phyloP scores from a whole-genome alignment of 2,888 invertebrate genomes.

The Eupeodes luniger region DNA sequence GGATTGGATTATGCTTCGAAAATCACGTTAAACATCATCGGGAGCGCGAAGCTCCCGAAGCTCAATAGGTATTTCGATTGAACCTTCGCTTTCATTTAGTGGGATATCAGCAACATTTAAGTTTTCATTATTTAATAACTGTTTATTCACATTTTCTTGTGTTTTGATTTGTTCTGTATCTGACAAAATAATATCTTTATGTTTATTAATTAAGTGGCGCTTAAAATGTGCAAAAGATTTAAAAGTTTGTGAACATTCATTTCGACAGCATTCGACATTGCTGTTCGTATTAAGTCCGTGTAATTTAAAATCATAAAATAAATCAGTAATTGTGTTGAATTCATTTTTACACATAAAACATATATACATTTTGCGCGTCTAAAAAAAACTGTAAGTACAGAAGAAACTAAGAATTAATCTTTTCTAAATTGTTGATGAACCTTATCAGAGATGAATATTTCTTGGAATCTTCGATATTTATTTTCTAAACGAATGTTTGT shows the following conservation, averaged over 20 bases:
- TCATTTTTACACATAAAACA: conserved; percentile 43
- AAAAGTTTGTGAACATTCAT: conserved; percentile 42
- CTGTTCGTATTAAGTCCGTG: conserved; percentile 47
- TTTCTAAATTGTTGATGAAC: conserved; percentile 24
- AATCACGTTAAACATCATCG: conserved; percentile 79
- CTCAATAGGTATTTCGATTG: conserved; percentile 5
- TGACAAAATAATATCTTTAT: conserved; percentile 25
- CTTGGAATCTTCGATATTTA: conserved; percentile 26
- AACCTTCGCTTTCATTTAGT: not conserved
- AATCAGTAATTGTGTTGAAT: conserved; percentile 12
- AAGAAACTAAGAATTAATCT: not conserved
- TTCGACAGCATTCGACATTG: conserved; percentile 44
- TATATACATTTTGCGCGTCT: conserved; percentile 1
- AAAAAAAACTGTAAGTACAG: not conserved
- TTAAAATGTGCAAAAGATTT: conserved; percentile 45
- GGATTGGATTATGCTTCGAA: not conserved
- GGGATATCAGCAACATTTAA: not conserved
- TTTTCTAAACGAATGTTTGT: conserved; percentile 44
- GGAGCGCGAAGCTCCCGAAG: conserved; percentile 81
- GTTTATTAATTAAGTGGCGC: conserved; percentile 35
- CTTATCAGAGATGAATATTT: conserved; percentile 41
- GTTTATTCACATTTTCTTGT: conserved; percentile 7
- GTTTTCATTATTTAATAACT: conserved; percentile 5
- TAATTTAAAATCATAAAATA: conserved; percentile 56
- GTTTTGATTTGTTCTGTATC: not conserved